These are phyloP conservation scores for Eupeodes latifasciatus DNA, from an alignment of 2,888 invertebrate genomes.

Conservation along the genomic window DNA sequence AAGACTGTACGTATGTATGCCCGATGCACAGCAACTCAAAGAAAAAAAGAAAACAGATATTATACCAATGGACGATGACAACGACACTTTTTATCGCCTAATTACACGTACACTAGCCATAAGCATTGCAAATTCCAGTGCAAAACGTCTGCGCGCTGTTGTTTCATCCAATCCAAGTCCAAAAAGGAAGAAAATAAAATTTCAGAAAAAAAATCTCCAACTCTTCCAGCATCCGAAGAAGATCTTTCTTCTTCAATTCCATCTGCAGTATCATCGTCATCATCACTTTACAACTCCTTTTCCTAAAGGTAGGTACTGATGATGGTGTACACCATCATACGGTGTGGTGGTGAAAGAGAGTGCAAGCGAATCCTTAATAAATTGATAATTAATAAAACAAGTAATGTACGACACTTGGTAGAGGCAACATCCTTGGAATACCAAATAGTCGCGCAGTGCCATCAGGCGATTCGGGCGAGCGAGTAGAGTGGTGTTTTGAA, in stretches of 20 bases:
- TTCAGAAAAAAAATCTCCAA: constrained; percentile 18
- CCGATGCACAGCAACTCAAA: background rate
- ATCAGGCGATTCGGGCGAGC: background rate
- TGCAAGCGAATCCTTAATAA: constrained; percentile 78
- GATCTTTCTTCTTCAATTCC: background rate
- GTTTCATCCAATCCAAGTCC: constrained; percentile 18
- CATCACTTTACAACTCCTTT: constrained; percentile 45
- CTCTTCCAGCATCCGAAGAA: constrained; percentile 38
- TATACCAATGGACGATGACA: constrained; percentile 35
- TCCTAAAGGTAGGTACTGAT: too few species aligned
- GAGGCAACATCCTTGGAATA: constrained; percentile 79
- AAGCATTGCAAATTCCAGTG: constrained; percentile 66
- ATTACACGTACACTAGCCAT: constrained; percentile 68
- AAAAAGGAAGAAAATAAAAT: constrained; percentile 42
- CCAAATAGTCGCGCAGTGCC: constrained; percentile 75
- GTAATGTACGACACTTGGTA: constrained; percentile 80
- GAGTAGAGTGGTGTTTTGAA: constrained; percentile 43
- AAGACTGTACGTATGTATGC: background rate
- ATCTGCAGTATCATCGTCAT: constrained; percentile 31
- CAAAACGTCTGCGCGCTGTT: constrained; percentile 43
- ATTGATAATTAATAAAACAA: constrained; percentile 82
- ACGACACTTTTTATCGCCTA: constrained; percentile 72
- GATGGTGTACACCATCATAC: too few species aligned
- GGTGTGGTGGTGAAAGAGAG: background rate
- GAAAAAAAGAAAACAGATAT: constrained; percentile 10